A percentile compares a stretch with the other conserved stretches of the same genome.
phyloP scores from a whole-genome alignment of 2,888 invertebrate species.

The Drosophila barbarae region DNA sequence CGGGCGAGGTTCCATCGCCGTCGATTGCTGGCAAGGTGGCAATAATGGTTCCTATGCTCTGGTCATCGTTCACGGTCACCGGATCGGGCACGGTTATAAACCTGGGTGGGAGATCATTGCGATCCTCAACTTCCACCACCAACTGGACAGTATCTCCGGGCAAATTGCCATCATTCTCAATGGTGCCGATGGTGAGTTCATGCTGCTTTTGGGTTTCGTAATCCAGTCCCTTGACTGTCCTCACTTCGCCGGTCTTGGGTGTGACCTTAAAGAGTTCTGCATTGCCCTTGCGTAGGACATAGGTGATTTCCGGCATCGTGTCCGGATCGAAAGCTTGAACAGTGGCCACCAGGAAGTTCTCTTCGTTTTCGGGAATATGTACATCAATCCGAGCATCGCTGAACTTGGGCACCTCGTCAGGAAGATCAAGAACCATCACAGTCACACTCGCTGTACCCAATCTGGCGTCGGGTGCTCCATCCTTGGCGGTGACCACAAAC shows the following conservation, averaged over 20 bases:
- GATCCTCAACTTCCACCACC: constrained; percentile 83
- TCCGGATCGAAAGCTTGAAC: constrained; percentile 93
- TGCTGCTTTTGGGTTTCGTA: constrained; percentile 88
- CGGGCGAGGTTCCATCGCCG: constrained; percentile 91
- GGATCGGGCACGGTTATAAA: constrained; percentile 91
- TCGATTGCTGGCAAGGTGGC: constrained; percentile 90
- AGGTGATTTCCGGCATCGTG: constrained; percentile 89
- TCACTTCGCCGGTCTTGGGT: constrained; percentile 88
- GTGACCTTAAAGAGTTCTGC: constrained; percentile 91
- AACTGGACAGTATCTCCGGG: constrained; percentile 86
- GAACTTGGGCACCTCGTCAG: constrained; percentile 91
- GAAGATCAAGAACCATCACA: constrained; percentile 87
- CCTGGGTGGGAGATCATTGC: constrained; percentile 93
- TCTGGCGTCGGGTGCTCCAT: constrained; percentile 91
- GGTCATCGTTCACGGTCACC: constrained; percentile 90
- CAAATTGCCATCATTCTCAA: constrained; percentile 87
- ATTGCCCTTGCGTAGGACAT: constrained; percentile 90
- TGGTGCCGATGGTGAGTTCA: constrained; percentile 88
- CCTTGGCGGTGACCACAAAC: constrained; percentile 93
- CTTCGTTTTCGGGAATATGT: constrained; percentile 90
- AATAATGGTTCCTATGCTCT: constrained; percentile 89
- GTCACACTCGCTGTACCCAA: constrained; percentile 93
- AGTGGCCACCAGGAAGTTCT: constrained; percentile 88
- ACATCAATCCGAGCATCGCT: constrained; percentile 86
- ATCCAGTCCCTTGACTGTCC: constrained; percentile 88